Evolutionary conservation across 2,797 vertebrate genomes (phyloP), one percentile per base, ranked within the genome.

Genomic region (Acanthornis magna): DNA sequence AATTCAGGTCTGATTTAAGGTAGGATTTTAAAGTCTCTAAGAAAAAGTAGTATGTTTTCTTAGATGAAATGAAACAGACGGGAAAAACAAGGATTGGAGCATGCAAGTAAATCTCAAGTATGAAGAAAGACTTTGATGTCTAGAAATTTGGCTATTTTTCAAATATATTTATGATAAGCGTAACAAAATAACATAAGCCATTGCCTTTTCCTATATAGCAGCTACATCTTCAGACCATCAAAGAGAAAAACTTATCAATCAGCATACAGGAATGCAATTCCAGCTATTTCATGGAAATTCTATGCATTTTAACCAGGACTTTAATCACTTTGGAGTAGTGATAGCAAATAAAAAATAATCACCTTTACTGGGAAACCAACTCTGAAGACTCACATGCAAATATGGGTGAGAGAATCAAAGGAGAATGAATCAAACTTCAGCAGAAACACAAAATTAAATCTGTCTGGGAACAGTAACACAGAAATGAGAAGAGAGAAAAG

Each of bases 271-370:
- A 91, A 89, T 65, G 53, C 66, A 74, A 67, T 79, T 90, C 73
- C 65, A 73, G 78, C 65, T 71, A 78, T 74, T 96, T 87, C 54
- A 71, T 63, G 77, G 71, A 70, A 88, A 92, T 74, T 36, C 42
- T 89, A 81, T 74, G 73, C 76, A 90, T 95, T 96, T 95, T 86
- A 96, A 93, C 62, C 36, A 91, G 16, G 48, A 71, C 32, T 91
- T 62, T 82, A 86, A 88, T 93, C 65, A 85, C 26, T 66, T 15
- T 5, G 43, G 84, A 79, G 32, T 25, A 91, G 62, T 38, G 63
- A 88, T 17, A 93, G 77, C 18, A 88, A 94, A 88, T 42, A 60
- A 85, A 92, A 90, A 74, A 77, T 48, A 73, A 91, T 72, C 60
- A 62, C 22, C 45, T 85, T 82, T 70, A 80, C 40, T 38, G 51